Percentiles rank a stretch among this genome's conserved stretches.
phyloP scores from a whole-genome alignment of 1,140 invertebrate genomes.

The Drosophila santomea region DNA sequence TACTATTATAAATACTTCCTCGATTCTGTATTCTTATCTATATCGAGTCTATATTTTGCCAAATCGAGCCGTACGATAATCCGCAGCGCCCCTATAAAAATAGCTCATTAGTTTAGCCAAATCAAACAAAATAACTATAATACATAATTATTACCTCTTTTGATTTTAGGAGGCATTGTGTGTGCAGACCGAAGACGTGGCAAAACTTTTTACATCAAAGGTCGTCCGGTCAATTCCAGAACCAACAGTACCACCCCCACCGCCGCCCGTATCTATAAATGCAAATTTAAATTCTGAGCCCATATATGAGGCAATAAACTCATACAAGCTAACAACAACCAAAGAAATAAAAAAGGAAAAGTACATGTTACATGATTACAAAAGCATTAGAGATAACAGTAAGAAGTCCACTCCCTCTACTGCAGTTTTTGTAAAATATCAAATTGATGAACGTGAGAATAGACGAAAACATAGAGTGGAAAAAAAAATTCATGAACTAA shows the following conservation, averaged over 20 bases:
- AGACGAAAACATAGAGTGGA: slow-evolving; percentile 93
- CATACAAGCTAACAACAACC: slow-evolving; percentile 9
- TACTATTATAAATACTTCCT: too few relatives aligned
- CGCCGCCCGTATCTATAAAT: slow-evolving; percentile 83
- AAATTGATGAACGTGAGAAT: slow-evolving; percentile 87
- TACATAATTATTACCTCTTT: neutral
- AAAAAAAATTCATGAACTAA: slow-evolving; percentile 92
- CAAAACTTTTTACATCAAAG: slow-evolving; percentile 75
- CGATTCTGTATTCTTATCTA: too few relatives aligned
- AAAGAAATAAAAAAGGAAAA: slow-evolving; percentile 1
- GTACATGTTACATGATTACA: neutral
- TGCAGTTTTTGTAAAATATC: slow-evolving; percentile 9
- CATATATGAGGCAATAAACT: slow-evolving; percentile 92
- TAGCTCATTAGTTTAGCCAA: too few relatives aligned
- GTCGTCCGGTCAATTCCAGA: slow-evolving; percentile 89
- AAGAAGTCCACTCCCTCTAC: neutral
- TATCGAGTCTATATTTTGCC: too few relatives aligned
- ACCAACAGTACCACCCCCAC: slow-evolving; percentile 90
- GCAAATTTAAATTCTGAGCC: slow-evolving; percentile 86
- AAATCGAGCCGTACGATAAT: too few relatives aligned
- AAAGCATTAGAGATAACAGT: slow-evolving; percentile 20
- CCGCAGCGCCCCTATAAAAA: too few relatives aligned
- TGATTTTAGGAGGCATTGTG: slow-evolving; percentile 53
- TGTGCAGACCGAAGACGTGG: slow-evolving; percentile 31
- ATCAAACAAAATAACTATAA: too few relatives aligned